A percentile compares a stretch with the other conserved stretches of the same genome.
Evolutionary conservation across 2,888 invertebrate genomes (phyloP).

Genomic region (Lymantria dispar): DNA sequence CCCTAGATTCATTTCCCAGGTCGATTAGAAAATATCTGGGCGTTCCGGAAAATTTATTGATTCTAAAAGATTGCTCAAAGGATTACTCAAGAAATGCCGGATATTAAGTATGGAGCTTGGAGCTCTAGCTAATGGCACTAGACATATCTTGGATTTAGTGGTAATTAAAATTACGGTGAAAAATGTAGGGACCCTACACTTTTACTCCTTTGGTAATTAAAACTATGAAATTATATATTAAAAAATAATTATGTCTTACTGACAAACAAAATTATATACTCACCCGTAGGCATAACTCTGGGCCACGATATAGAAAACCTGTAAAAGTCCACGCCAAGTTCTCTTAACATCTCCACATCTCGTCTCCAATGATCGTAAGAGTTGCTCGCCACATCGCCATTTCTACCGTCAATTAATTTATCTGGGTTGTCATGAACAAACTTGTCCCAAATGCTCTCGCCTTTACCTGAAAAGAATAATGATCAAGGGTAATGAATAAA

Average conservation of each 20-base stretch:
- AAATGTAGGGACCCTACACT: background rate
- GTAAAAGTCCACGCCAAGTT: constrained; percentile 71
- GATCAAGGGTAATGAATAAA: background rate
- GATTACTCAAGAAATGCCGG: too few species aligned
- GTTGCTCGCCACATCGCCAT: constrained; percentile 85
- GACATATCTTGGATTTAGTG: too few species aligned
- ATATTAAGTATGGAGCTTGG: too few species aligned
- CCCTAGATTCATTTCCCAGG: too few species aligned
- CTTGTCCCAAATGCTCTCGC: constrained; percentile 83
- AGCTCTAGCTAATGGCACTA: too few species aligned
- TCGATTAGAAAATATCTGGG: too few species aligned
- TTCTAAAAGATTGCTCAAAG: too few species aligned
- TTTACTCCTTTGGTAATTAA: background rate
- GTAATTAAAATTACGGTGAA: too few species aligned
- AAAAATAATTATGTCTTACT: too few species aligned
- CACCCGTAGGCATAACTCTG: constrained; percentile 59
- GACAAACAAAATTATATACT: background rate
- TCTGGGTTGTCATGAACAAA: constrained; percentile 58
- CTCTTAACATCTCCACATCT: constrained; percentile 65
- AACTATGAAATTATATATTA: background rate
- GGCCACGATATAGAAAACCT: constrained; percentile 84
- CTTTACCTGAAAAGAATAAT: constrained; percentile 73
- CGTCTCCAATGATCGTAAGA: constrained; percentile 84
- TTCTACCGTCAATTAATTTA: constrained; percentile 52
- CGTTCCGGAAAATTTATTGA: too few species aligned